Conservation (phyloP, 2,888 invertebrate species). For the Ophioninae sp. region DNA sequence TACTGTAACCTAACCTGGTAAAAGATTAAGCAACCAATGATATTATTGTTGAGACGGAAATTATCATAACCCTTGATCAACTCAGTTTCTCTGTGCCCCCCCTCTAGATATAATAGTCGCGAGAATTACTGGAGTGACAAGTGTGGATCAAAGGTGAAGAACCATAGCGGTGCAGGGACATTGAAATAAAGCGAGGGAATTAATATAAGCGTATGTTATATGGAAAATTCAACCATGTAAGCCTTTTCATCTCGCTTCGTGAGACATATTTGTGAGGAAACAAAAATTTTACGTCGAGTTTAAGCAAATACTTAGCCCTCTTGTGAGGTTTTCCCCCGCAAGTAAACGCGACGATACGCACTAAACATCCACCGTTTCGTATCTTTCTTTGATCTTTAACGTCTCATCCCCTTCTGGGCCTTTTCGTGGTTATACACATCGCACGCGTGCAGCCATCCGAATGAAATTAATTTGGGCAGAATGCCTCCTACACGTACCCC, state of each 20-base stretch:
- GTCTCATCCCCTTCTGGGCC: conserved; percentile 2
- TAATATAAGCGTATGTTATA: background rate
- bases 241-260: background rate
- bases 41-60: background rate
- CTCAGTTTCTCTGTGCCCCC: background rate
- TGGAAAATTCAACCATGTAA: background rate
- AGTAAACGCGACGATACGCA: conserved; percentile 5
- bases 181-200: background rate
- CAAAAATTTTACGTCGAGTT: conserved; percentile 16
- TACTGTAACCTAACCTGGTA: background rate
- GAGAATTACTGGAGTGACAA: background rate
- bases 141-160: background rate
- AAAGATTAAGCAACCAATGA: background rate
- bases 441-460: conserved; percentile 15
- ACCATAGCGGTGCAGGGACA: background rate
- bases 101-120: background rate
- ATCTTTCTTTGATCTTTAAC: conserved; percentile 57
- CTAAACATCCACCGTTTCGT: conserved; percentile 39
- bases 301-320: conserved; percentile 31
- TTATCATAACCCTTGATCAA: background rate
- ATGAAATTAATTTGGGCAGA: conserved; percentile 37
- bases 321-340: background rate
- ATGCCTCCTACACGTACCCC: conserved; percentile 42
- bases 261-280: background rate
- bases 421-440: conserved; percentile 19